Percentiles rank a stretch among this genome's conserved stretches.
Evolutionary conservation across 1,140 invertebrate species (phyloP).

Genomic region (Zaprionus ornatus): DNA sequence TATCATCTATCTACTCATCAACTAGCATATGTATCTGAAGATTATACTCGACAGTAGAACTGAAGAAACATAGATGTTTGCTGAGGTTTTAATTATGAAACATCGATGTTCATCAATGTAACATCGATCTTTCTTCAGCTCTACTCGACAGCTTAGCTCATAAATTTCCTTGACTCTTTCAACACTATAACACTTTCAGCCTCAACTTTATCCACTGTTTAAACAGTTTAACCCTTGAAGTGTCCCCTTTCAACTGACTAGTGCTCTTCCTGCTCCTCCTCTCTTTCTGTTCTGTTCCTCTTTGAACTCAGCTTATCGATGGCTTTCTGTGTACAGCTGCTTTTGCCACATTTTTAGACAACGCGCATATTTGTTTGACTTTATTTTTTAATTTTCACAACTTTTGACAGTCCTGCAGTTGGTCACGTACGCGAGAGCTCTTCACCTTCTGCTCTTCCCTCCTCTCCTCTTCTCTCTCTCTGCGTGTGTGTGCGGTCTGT

Average conservation of each 20-base stretch:
- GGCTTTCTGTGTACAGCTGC: constrained; percentile 23
- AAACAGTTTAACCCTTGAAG: background rate
- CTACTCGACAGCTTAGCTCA: too few relatives aligned
- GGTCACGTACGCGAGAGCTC: constrained; percentile 60
- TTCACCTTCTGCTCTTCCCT: background rate
- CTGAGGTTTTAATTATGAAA: too few relatives aligned
- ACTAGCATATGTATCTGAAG: too few relatives aligned
- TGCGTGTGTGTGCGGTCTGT: background rate
- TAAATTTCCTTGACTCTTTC: background rate
- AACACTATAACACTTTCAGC: background rate
- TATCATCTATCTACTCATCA: too few relatives aligned
- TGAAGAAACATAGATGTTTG: too few relatives aligned
- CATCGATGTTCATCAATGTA: too few relatives aligned
- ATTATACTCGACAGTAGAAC: too few relatives aligned
- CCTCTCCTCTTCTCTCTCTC: background rate
- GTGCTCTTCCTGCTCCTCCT: background rate
- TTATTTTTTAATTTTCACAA: constrained; percentile 82
- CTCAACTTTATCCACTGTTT: background rate
- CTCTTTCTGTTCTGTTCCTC: background rate
- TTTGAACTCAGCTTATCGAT: constrained; percentile 10
- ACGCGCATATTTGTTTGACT: constrained; percentile 75
- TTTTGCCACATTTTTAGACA: constrained; percentile 36
- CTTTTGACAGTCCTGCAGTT: constrained; percentile 77
- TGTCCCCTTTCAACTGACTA: background rate
- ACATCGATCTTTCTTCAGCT: too few relatives aligned